Evolutionary conservation across 2,888 invertebrate genomes (phyloP), one percentile per base, ranked within the genome.

Genomic region (Silvanus unidentatus): DNA sequence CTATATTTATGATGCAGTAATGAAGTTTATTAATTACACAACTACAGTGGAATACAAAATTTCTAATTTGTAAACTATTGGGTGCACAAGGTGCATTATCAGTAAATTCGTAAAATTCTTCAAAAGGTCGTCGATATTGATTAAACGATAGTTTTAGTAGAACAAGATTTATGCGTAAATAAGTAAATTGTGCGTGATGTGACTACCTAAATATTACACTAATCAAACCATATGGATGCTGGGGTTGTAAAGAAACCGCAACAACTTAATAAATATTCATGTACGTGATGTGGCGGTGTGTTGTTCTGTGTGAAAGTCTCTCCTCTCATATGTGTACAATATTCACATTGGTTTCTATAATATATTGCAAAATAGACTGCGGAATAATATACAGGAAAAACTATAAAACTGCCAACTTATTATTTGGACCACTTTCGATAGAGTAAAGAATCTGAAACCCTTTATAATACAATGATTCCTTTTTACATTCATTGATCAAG

Each of bases 401-500:
- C 44, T 42, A 40, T 40, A 42, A 45, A 45, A 45, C 40, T 44
- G 42, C 12, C 39, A 39, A 15, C 42, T 45, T 45, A 45, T 51
- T 51, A 47, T 47, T 49, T 48, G 44, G 43, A 42, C 45, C 49
- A 49, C 47, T 49, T 47, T 41, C 44, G 51, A 49, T 22, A 22
- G 22, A 22, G 22, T 22, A 22, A n/a, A n/a, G n/a, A n/a, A 8
- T 32, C 4, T 32, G 10, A 32, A 50, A 50, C 45, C 48, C 46
- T 43, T 50, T 51, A 49, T 48, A 52, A 49, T 40, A 49, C 45
- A 52, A 52, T 52, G 49, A 52, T 49, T 52, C 47, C 43, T 39
- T 49, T 45, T 37, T 22, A 22, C 22, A 22, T 46, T 43, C 47
- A 45, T 52, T 45, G 49, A 52, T 52, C 52, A 49, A 30, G 43